Evolutionary conservation across 2,113 vertebrate species (phyloP).

Genomic region (Upupa epops): DNA sequence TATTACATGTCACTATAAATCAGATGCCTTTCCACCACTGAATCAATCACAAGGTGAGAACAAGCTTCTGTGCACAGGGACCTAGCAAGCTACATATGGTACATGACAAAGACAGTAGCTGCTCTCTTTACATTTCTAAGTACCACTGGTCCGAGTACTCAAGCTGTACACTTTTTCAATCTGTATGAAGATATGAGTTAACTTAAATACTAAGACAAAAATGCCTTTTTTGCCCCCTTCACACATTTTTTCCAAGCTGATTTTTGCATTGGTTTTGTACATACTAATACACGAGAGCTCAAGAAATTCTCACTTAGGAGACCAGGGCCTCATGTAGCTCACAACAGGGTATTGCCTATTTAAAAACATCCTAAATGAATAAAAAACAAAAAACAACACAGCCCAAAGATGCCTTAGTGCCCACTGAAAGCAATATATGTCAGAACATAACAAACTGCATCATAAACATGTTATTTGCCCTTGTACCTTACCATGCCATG

Average conservation of each 20-base stretch:
- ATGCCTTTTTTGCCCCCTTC: background rate
- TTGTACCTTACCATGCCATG: slow-evolving; percentile 66
- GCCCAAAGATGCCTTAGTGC: background rate
- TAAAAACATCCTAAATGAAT: background rate
- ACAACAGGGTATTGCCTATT: background rate
- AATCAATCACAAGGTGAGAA: background rate
- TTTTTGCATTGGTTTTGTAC: background rate
- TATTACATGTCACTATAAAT: background rate
- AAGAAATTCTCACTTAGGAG: background rate
- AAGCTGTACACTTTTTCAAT: background rate
- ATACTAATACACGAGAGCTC: background rate
- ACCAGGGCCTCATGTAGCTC: background rate
- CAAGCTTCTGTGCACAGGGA: background rate
- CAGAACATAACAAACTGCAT: background rate
- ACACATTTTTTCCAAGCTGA: background rate
- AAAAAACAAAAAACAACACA: background rate
- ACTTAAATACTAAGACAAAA: background rate
- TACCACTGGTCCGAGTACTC: background rate
- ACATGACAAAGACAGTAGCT: background rate
- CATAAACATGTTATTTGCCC: background rate
- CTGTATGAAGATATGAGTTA: background rate
- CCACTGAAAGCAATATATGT: background rate
- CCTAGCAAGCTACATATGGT: background rate
- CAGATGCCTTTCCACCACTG: background rate
- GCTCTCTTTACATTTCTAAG: background rate